Evolutionary conservation across 2,113 vertebrate species (phyloP).

Genomic region (Peromyscus polionotus): DNA sequence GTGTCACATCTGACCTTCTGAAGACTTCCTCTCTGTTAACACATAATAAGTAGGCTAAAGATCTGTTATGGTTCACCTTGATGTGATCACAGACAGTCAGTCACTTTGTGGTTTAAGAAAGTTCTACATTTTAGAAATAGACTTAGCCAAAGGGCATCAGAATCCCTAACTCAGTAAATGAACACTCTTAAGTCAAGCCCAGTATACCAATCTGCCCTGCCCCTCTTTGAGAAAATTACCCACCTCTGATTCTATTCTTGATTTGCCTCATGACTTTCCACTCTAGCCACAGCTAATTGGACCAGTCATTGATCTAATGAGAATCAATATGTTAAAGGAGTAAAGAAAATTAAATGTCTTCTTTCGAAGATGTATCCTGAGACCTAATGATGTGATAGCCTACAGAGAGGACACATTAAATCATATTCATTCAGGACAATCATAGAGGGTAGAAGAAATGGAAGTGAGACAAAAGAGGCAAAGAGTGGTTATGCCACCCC

Average conservation of each 20-base stretch:
- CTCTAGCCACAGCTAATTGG: neutral
- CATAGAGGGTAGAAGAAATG: neutral
- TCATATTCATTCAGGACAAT: neutral
- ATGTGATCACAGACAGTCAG: neutral
- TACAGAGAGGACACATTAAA: neutral
- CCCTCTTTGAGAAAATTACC: neutral
- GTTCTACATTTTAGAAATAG: neutral
- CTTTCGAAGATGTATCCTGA: neutral
- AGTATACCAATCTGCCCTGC: neutral
- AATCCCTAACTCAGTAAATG: neutral
- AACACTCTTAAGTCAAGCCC: neutral
- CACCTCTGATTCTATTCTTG: neutral
- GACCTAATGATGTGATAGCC: neutral
- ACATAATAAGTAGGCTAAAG: neutral
- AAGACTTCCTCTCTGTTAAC: constrained; percentile 31
- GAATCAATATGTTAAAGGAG: neutral
- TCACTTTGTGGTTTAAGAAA: constrained; percentile 33
- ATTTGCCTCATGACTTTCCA: neutral
- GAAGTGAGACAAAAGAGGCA: neutral
- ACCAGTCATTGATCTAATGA: neutral
- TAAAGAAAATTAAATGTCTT: constrained; percentile 9
- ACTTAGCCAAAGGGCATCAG: neutral
- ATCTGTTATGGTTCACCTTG: constrained; percentile 56
- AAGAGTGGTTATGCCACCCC: neutral
- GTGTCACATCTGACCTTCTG: constrained; percentile 51